These are phyloP conservation scores for Teleogryllus oceanicus DNA, from an alignment of 2,888 invertebrate species.

Conservation along the genomic window DNA sequence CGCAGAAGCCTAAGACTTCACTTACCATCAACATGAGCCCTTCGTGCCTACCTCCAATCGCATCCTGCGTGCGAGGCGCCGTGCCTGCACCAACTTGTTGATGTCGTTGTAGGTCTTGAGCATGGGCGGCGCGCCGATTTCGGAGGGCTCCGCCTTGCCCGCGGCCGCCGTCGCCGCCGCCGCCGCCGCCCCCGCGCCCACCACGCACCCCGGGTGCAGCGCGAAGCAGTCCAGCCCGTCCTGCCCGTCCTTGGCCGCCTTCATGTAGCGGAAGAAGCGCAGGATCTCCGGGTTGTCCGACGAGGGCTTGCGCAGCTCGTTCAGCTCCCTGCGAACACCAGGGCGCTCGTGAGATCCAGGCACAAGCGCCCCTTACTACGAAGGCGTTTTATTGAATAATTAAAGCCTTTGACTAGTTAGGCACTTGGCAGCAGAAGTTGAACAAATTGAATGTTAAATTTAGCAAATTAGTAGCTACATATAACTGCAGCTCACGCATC, in stretches of 20 bases:
- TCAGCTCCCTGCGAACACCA: slow-evolving; percentile 64
- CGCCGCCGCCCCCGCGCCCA: not conserved
- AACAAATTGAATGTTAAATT: too few species aligned
- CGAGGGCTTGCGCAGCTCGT: slow-evolving; percentile 78
- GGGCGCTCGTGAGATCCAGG: too few species aligned
- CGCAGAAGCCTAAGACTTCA: too few species aligned
- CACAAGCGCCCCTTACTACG: too few species aligned
- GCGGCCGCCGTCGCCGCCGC: not conserved
- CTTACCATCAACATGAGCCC: too few species aligned
- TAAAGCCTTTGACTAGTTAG: too few species aligned
- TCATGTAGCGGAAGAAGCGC: slow-evolving; percentile 86
- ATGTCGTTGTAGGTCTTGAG: slow-evolving; percentile 82
- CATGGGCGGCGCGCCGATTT: slow-evolving; percentile 68
- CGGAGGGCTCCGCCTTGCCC: slow-evolving; percentile 46
- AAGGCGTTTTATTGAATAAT: too few species aligned
- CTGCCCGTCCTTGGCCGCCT: slow-evolving; percentile 82
- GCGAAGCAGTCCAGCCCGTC: slow-evolving; percentile 71
- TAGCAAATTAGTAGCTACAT: too few species aligned
- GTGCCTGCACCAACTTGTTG: slow-evolving; percentile 79
- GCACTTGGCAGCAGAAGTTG: too few species aligned
- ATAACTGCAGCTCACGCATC: too few species aligned
- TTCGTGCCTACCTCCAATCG: too few species aligned
- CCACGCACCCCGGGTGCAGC: slow-evolving; percentile 62
- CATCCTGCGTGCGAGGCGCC: slow-evolving; percentile 52
- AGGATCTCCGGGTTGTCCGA: slow-evolving; percentile 83